These are phyloP conservation scores for Zosterops hypoxanthus DNA, from an alignment of 2,113 vertebrate genomes.

Conservation along the genomic window DNA sequence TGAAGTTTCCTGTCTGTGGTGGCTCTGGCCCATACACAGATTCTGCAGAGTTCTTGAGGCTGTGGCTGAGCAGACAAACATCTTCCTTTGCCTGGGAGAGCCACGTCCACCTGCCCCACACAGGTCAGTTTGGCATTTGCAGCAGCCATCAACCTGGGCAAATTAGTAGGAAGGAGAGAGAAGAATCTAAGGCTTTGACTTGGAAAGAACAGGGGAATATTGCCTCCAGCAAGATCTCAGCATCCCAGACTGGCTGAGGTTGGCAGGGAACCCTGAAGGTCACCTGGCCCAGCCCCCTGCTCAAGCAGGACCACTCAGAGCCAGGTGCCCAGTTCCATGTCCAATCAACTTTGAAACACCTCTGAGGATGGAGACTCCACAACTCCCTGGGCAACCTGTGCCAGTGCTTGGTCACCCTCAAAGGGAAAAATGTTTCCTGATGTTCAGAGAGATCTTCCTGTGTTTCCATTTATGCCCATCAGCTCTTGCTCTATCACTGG, in stretches of 20 bases:
- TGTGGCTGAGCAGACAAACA: background rate
- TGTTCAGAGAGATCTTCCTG: background rate
- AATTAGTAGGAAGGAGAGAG: background rate
- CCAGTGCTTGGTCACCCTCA: background rate
- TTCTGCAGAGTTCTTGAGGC: background rate
- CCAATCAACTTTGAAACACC: background rate
- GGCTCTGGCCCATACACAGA: background rate
- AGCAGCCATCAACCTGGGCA: background rate
- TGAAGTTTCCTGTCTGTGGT: background rate
- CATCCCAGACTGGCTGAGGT: background rate
- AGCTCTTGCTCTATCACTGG: background rate
- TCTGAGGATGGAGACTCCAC: background rate
- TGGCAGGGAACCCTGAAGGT: background rate
- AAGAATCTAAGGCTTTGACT: background rate
- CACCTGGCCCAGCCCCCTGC: background rate
- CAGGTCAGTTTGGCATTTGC: background rate
- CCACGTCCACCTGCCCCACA: rapidly evolving
- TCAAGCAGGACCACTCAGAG: background rate
- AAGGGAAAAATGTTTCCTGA: background rate
- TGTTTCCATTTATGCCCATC: background rate
- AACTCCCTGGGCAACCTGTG: background rate
- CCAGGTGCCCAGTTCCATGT: background rate
- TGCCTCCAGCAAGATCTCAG: background rate
- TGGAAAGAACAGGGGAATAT: background rate
- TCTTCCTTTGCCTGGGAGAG: background rate